These are phyloP conservation scores for Serranochromis macrocephalus DNA, from an alignment of 2,113 vertebrate species.

Conservation along the genomic window DNA sequence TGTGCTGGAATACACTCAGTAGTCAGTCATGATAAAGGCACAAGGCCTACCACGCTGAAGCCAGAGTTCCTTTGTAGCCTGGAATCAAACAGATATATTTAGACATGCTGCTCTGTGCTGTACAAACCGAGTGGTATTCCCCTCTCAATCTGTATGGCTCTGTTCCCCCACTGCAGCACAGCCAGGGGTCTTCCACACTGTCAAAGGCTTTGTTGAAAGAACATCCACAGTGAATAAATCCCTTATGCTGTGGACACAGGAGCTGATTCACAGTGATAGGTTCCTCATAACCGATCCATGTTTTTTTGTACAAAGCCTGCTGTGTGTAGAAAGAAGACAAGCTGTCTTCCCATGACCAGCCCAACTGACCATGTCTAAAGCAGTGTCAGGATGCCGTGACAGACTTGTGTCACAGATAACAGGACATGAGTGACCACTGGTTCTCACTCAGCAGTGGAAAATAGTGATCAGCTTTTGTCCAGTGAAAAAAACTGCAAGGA, in stretches of 20 bases:
- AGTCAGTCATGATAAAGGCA: not conserved
- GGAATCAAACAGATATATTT: conserved; percentile 48
- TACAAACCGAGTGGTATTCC: conserved; percentile 40
- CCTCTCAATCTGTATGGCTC: conserved; percentile 37
- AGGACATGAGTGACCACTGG: conserved; percentile 29
- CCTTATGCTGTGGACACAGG: conserved; percentile 62
- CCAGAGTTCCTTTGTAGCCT: not conserved
- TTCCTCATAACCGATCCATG: conserved; percentile 41
- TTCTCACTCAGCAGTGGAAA: not conserved
- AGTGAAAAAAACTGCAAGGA: not conserved
- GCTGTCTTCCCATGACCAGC: conserved; percentile 57
- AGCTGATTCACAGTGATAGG: conserved; percentile 53
- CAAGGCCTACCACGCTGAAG: not conserved
- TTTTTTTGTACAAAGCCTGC: conserved; percentile 45
- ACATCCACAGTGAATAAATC: conserved; percentile 48
- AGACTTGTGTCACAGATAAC: conserved; percentile 45
- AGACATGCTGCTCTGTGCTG: conserved; percentile 8
- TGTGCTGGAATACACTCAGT: not conserved
- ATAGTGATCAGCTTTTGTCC: conserved; percentile 21
- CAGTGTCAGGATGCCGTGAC: conserved; percentile 37
- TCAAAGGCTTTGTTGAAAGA: conserved; percentile 55
- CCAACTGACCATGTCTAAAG: conserved; percentile 39
- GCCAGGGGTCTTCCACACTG: conserved; percentile 54
- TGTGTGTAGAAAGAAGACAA: conserved; percentile 38
- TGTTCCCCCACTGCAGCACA: conserved; percentile 15